Percentiles rank a stretch among this genome's conserved stretches.
These are phyloP conservation scores for Procambarus clarkii DNA, from an alignment of 1,140 invertebrate genomes.

Conservation along the genomic window DNA sequence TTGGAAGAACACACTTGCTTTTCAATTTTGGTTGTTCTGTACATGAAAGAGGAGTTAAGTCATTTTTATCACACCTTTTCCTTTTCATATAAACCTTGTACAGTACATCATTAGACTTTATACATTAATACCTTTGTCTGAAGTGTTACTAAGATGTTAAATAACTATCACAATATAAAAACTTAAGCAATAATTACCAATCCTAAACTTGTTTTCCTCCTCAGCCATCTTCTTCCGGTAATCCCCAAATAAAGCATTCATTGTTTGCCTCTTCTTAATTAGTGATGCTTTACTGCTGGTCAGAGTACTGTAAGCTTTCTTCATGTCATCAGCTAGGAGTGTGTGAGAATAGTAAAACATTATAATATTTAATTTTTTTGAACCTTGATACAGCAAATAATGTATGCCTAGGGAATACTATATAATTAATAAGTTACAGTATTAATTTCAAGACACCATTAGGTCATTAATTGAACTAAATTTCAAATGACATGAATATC, in stretches of 20 bases:
- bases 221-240: constrained; percentile 55
- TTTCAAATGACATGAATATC: too few species aligned
- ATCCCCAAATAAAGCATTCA: constrained; percentile 56
- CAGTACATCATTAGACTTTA: too few species aligned
- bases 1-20: constrained; percentile 1
- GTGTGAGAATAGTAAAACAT: neutral
- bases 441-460: too few species aligned
- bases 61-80: neutral
- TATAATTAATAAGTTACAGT: too few species aligned
- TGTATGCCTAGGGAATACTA: too few species aligned
- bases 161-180: too few species aligned
- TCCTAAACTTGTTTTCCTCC: constrained; percentile 54
- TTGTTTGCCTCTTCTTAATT: constrained; percentile 50
- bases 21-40: constrained; percentile 35
- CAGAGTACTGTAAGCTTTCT: constrained; percentile 20
- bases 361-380: too few species aligned
- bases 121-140: too few species aligned
- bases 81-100: too few species aligned
- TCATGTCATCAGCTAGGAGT: constrained; percentile 39
- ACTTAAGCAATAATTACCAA: constrained; percentile 16
- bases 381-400: too few species aligned
- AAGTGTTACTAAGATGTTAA: too few species aligned
- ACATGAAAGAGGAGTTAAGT: neutral
- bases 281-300: constrained; percentile 37
- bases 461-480: too few species aligned